These are phyloP conservation scores for Eremophila alpestris DNA, from an alignment of 2,797 vertebrate genomes.

Conservation along the genomic window DNA sequence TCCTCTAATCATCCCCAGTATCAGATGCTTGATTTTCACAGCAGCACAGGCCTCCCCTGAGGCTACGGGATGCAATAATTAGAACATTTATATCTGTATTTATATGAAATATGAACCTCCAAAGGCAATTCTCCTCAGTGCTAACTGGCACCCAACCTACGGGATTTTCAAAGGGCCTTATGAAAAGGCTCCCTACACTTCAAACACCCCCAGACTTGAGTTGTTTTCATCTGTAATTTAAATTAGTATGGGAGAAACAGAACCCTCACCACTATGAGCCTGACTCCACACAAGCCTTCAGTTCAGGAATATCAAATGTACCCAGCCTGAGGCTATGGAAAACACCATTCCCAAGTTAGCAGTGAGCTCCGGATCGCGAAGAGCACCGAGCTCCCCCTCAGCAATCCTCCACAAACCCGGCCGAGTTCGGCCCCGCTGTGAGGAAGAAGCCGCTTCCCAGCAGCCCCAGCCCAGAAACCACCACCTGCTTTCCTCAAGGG, in stretches of 20 bases:
- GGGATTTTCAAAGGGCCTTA: accelerated
- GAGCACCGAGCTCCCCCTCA: not conserved
- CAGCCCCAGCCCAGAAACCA: not conserved
- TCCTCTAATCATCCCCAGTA: not conserved
- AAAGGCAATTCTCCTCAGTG: accelerated
- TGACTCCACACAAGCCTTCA: not conserved
- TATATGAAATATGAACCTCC: accelerated
- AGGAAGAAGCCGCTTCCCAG: not conserved
- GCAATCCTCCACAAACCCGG: too few relatives aligned
- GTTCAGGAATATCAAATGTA: accelerated
- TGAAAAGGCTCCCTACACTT: not conserved
- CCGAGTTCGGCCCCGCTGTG: not conserved
- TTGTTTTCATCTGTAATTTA: not conserved
- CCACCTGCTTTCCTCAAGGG: not conserved
- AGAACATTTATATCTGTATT: not conserved
- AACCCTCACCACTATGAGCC: not conserved
- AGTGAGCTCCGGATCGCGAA: not conserved
- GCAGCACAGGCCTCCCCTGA: too few relatives aligned
- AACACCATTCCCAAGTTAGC: not conserved
- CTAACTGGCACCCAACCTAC: not conserved
- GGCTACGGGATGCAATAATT: accelerated
- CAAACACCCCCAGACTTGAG: too few relatives aligned
- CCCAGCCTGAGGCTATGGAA: not conserved
- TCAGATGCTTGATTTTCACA: too few relatives aligned
- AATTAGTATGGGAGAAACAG: accelerated